Conservation (phyloP, 2,797 vertebrate species). For the Onychomys leucogaster region DNA sequence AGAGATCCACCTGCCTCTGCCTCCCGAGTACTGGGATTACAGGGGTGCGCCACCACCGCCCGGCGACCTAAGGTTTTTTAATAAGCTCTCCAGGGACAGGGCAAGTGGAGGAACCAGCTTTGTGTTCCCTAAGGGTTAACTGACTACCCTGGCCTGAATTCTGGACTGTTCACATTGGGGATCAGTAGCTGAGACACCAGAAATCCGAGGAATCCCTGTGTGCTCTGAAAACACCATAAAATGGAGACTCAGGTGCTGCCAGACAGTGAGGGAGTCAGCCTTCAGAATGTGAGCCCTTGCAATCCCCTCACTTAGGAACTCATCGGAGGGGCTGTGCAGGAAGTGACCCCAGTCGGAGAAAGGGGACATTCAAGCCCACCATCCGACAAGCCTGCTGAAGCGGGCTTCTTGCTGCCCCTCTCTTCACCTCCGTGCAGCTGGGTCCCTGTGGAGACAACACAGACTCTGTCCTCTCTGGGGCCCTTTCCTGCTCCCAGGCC, state of each 20-base stretch:
- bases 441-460: neutral
- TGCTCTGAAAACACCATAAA: neutral
- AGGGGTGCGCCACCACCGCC: no score
- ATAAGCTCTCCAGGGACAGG: neutral
- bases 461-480: neutral
- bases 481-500: neutral
- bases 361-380: neutral
- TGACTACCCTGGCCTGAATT: neutral
- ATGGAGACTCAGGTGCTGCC: neutral
- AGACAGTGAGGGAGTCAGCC: neutral
- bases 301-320: slow-evolving; percentile 13
- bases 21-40: no score
- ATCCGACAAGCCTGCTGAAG: neutral
- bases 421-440: neutral
- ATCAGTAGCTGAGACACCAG: neutral
- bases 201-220: neutral
- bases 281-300: neutral
- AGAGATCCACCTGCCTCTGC: no score
- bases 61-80: slow-evolving; percentile 6
- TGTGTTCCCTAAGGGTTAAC: neutral
- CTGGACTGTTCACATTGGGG: neutral
- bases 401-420: neutral
- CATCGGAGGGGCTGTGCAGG: neutral
- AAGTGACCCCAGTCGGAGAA: neutral
- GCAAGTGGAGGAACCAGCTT: neutral